Base-by-base conservation (phyloP, 2,888 invertebrate genomes). In the Agrilus cyanescens region DNA sequence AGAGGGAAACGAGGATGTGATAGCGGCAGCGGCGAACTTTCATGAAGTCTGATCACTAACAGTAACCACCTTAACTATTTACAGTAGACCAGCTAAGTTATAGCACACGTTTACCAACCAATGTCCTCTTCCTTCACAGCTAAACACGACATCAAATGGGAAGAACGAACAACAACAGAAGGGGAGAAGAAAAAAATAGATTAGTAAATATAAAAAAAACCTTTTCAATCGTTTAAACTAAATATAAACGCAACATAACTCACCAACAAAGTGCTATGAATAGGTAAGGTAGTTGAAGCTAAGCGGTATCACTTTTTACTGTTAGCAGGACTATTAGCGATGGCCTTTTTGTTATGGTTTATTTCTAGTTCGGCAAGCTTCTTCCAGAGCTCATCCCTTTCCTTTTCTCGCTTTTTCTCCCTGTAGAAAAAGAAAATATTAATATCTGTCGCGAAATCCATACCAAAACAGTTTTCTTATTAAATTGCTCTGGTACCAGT, bases 341-440 rank as follows among this genome's bases (percentile, higher is more conserved):
- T 50, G 53, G 53, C 49, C 54, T 67, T 69, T 60, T 73, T 72
- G 68, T 69, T 71, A 67, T 72, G 73, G 70, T 73, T 76, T 65
- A 87, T 74, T 77, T 91, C 90, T 72, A 93, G 76, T 74, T 91
- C 89, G 62, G 83, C 84, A 69, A 93, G 75, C 72, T 82, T 85
- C 74, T 89, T 90, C 98, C 98, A 98, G 68, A 98, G 74, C 71
- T 98, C 97, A 68, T 93, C 91, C 69, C 94, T 75, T 76, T 97
- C 89, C 75, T 95, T 82, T 77, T 95, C 89, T 71, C 90, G 75
- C 76, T 91, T 85, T 76, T 91, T 86, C 75, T 95, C 89, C 76
- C 93, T 91, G 65, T 30, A 63, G 61, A 46, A 45, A 43, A 38
- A 38, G 35, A 30, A 32, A 37, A 37, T 38, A 18, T 34, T 18